A percentile compares a stretch with the other conserved stretches of the same genome.
phyloP scores from a whole-genome alignment of 2,113 vertebrate species.

The Myrmecophaga tridactyla region DNA sequence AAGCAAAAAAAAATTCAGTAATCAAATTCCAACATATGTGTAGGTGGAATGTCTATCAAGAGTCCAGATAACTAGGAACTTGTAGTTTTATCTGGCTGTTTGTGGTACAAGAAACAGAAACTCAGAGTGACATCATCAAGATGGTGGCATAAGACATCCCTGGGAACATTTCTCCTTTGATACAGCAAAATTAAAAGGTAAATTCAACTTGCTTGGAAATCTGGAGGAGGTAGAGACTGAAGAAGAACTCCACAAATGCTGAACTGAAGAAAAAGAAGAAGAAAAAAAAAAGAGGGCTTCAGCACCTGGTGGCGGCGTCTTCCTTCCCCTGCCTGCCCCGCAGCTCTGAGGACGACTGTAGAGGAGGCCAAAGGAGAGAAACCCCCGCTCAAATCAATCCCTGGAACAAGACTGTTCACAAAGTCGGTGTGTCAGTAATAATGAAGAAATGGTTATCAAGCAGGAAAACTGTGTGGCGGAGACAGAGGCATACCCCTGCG shows the following conservation, averaged over 20 bases:
- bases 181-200: too few relatives aligned
- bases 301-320: too few relatives aligned
- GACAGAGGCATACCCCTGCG: background rate
- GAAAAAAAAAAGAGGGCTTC: too few relatives aligned
- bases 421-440: background rate
- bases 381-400: background rate
- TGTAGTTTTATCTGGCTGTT: background rate
- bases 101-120: background rate
- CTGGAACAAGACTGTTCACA: slow-evolving; percentile 43
- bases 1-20: background rate
- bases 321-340: too few relatives aligned
- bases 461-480: slow-evolving; percentile 31
- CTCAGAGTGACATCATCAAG: too few relatives aligned
- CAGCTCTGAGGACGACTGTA: too few relatives aligned
- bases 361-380: slow-evolving; percentile 76
- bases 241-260: too few relatives aligned
- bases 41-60: background rate
- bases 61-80: background rate
- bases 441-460: background rate
- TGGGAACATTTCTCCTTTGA: too few relatives aligned
- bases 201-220: too few relatives aligned
- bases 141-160: too few relatives aligned
- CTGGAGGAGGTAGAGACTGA: too few relatives aligned
- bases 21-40: background rate
- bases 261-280: too few relatives aligned